Base-by-base conservation (phyloP, 1,140 invertebrate genomes). In the Eubasilissa regina region DNA sequence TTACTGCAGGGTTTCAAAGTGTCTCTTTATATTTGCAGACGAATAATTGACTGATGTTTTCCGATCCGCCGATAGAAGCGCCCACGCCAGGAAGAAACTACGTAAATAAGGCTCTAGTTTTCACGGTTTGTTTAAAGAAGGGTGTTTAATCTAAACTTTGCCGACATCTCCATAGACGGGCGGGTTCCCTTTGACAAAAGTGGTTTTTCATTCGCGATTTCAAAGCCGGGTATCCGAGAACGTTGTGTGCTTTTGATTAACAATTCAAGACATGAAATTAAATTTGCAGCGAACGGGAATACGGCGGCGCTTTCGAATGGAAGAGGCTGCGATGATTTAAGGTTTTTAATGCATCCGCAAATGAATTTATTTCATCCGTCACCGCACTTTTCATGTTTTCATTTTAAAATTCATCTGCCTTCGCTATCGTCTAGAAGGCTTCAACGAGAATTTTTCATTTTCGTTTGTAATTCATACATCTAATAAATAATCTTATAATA, bases 311-410 rank as follows among this genome's bases (percentile, higher is more conserved):
- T 58, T 15, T 11, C n/a, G 21, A 15, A 58, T 58, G 21, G 6
- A 58, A 58, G 55, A 58, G 9, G 55, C 55, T 10, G 21, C 21
- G 55, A 58, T 58, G 55, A 58, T 10, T 58, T 58, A n/a, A 58
- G 15, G 55, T 58, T 58, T 58, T 58, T 58, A 58, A 58, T 58
- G 55, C 55, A 58, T 21, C 55, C 55, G 55, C 12, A 58, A 19
- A 21, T 58, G 21, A 58, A 15, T 58, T 58, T 19, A 58, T 58
- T 58, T 58, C 55, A 11, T 1, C 3, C 17, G 15, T 58, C 55
- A 10, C 55, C 25, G 25, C 25, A 35, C 6, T 35, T 35, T 35
- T 35, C 25, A 6, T 35, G 25, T 35, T 35, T 35, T 6, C 25
- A 6, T 35, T 35, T 35, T 3, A 35, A 35, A 35, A 35, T 1